Percentiles rank a stretch among this genome's conserved stretches.
phyloP scores from a whole-genome alignment of 1,140 invertebrate genomes.

The Macrosteles quadrilineatus region DNA sequence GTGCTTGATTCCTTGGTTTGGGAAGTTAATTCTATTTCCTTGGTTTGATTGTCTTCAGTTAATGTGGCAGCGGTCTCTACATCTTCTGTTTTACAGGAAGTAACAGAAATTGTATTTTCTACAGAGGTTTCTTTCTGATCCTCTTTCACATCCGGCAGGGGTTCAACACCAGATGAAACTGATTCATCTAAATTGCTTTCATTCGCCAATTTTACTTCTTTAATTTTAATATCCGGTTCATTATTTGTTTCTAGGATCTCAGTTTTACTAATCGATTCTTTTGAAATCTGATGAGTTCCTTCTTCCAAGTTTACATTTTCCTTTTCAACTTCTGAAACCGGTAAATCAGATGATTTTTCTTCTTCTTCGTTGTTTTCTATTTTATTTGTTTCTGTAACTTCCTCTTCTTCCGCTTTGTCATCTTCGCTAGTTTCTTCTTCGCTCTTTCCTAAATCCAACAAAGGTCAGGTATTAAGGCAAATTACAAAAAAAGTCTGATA shows the following conservation, averaged over 20 bases:
- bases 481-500: no score
- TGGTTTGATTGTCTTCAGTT: no score
- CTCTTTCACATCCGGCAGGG: conserved; percentile 16
- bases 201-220: neutral
- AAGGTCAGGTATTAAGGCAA: no score
- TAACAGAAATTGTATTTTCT: conserved; percentile 46
- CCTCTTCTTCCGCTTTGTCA: conserved; percentile 33
- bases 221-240: neutral
- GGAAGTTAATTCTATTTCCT: no score
- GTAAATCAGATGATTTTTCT: no score
- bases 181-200: no score
- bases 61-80: conserved; percentile 42
- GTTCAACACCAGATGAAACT: no score
- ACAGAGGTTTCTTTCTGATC: conserved; percentile 50
- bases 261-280: neutral
- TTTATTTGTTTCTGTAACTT: conserved; percentile 28
- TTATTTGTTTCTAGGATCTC: neutral
- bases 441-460: conserved; percentile 28
- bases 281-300: conserved; percentile 44
- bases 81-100: no score
- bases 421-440: conserved; percentile 32
- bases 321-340: neutral
- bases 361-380: no score
- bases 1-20: no score
- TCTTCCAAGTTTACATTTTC: conserved; percentile 43